Conservation (phyloP, 2,797 vertebrate species). For the Denticeps clupeoides region DNA sequence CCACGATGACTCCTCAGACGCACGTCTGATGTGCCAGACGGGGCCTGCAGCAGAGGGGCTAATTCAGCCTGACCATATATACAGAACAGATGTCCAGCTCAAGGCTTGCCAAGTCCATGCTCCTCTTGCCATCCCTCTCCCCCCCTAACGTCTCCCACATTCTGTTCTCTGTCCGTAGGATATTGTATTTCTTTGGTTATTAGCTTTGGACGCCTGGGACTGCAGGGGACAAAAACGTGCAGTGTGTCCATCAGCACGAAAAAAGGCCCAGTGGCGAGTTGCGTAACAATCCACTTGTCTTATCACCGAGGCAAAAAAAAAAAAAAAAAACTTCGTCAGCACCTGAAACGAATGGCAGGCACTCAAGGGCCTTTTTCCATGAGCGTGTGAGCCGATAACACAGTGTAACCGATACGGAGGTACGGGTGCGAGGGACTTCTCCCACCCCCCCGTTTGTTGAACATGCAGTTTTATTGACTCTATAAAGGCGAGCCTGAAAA, state of each 20-base stretch:
- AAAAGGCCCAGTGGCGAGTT: not conserved
- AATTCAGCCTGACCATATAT: constrained; percentile 45
- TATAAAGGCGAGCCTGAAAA: not conserved
- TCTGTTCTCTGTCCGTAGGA: not conserved
- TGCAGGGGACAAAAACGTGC: no score
- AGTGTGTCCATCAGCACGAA: no score
- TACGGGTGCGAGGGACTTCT: not conserved
- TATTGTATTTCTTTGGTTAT: not conserved
- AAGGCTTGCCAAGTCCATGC: constrained; percentile 40
- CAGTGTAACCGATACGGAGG: not conserved
- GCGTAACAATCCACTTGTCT: constrained; percentile 2
- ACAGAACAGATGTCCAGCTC: constrained; percentile 49
- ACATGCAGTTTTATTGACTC: not conserved
- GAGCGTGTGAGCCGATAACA: not conserved
- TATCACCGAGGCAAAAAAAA: not conserved
- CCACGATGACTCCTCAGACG: constrained; percentile 40
- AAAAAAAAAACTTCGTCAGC: constrained; percentile 1
- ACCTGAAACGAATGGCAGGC: not conserved
- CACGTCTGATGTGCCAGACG: constrained; percentile 42
- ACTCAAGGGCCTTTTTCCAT: not conserved
- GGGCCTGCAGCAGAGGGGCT: constrained; percentile 39
- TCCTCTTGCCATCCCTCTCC: constrained; percentile 22
- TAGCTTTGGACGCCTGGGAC: no score
- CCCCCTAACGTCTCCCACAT: not conserved
- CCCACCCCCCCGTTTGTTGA: not conserved